Evolutionary conservation across 2,797 vertebrate genomes (phyloP).

Genomic region (Trachurus trachurus): DNA sequence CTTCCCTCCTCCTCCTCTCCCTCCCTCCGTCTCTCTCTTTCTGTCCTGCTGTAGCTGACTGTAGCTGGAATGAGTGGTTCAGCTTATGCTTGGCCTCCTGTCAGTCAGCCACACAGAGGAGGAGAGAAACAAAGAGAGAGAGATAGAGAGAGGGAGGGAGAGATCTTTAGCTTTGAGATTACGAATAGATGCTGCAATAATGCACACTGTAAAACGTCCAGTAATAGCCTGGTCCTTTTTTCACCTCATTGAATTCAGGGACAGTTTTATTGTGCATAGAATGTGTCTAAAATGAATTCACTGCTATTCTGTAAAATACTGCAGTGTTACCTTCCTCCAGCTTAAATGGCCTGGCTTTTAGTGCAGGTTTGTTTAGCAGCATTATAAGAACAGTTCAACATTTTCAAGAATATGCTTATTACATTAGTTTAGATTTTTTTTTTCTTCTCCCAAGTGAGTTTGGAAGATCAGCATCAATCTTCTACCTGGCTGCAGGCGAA

Average conservation of each 20-base stretch:
- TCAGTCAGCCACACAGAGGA: conserved; percentile 65
- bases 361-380: background rate
- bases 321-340: background rate
- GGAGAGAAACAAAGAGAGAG: conserved; percentile 21
- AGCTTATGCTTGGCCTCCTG: conserved; percentile 63
- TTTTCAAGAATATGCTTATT: background rate
- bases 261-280: conserved; percentile 12
- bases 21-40: conserved; percentile 13
- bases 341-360: background rate
- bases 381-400: background rate
- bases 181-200: conserved; percentile 50
- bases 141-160: background rate
- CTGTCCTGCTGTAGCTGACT: conserved; percentile 60
- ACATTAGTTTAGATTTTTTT: background rate
- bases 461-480: background rate
- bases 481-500: background rate
- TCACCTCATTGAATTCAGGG: conserved; percentile 7
- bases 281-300: conserved; percentile 18
- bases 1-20: background rate
- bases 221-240: conserved; percentile 17
- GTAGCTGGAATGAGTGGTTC: conserved; percentile 67
- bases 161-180: conserved; percentile 50
- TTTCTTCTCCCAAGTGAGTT: background rate
- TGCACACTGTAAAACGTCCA: conserved; percentile 38
- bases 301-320: conserved; percentile 1